Conservation (phyloP, 2,888 invertebrate genomes). For the Yponomeuta sedellus region DNA sequence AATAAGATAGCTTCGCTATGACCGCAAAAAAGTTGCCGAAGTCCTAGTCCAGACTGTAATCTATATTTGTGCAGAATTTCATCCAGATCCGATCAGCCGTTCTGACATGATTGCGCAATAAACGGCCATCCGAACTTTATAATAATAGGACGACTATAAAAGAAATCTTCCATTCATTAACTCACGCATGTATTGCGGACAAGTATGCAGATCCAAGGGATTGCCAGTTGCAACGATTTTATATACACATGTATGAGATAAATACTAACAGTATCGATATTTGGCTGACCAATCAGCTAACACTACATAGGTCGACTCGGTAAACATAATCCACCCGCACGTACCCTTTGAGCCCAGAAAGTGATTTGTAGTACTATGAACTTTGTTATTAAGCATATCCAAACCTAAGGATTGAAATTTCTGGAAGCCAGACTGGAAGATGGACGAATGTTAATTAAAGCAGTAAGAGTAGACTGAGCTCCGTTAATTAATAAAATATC, state of each 20-base stretch:
- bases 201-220: too few species aligned
- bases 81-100: too few species aligned
- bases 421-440: conserved; percentile 20
- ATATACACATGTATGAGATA: too few species aligned
- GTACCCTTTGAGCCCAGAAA: not conserved
- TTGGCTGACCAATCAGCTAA: too few species aligned
- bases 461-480: conserved; percentile 26
- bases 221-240: too few species aligned
- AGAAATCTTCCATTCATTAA: too few species aligned
- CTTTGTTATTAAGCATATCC: not conserved
- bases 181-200: too few species aligned
- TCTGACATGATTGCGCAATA: not conserved
- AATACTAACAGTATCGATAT: too few species aligned
- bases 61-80: too few species aligned
- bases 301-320: not conserved
- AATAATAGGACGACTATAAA: too few species aligned
- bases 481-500: conserved; percentile 29
- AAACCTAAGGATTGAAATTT: not conserved
- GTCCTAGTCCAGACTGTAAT: too few species aligned
- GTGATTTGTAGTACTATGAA: not conserved
- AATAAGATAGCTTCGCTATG: conserved; percentile 18
- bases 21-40: not conserved
- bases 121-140: too few species aligned
- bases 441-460: conserved; percentile 45
- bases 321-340: not conserved